These are phyloP conservation scores for Pseudomyrmex pallidus DNA, from an alignment of 1,140 invertebrate genomes.

Conservation along the genomic window DNA sequence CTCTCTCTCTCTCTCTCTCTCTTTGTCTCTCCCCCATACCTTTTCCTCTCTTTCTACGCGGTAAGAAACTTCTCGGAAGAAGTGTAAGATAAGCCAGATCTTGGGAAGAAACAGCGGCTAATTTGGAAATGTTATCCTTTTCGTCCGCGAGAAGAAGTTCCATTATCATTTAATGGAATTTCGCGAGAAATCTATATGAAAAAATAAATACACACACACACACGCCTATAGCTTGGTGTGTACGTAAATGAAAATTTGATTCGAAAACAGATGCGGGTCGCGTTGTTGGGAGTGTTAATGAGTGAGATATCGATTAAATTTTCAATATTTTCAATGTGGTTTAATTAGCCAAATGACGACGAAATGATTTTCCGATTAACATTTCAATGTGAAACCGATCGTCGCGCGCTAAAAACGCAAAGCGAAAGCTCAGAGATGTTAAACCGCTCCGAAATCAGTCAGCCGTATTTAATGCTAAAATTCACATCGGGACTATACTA, in stretches of 20 bases:
- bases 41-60: background rate
- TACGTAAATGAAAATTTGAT: background rate
- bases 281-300: background rate
- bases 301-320: background rate
- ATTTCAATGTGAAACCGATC: background rate
- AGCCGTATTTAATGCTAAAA: constrained; percentile 2
- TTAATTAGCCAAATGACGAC: background rate
- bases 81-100: background rate
- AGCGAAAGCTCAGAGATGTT: too few relatives aligned
- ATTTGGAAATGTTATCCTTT: background rate
- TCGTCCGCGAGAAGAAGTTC: background rate
- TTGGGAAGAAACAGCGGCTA: background rate
- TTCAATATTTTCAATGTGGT: background rate
- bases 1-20: background rate
- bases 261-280: background rate
- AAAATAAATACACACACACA: background rate
- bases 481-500: background rate
- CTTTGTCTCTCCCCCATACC: background rate
- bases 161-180: constrained; percentile 23
- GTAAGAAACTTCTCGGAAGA: constrained; percentile 4
- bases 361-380: background rate
- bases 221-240: too few relatives aligned
- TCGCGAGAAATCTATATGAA: background rate
- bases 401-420: too few relatives aligned
- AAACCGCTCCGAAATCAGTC: background rate